Conservation (phyloP, 2,888 invertebrate genomes). For the Xestia c-nigrum region DNA sequence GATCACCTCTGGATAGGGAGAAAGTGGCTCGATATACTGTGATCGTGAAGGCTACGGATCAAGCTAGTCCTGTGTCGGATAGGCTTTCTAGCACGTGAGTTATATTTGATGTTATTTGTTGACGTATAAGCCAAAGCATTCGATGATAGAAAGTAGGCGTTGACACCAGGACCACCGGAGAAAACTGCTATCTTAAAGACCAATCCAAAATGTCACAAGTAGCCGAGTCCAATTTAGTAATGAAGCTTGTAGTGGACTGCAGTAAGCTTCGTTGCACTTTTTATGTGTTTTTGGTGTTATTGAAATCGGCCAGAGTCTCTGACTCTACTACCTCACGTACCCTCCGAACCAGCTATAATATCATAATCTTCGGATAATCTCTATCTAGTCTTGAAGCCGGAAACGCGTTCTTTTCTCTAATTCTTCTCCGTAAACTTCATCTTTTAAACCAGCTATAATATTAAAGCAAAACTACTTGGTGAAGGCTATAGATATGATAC, state of each 20-base stretch:
- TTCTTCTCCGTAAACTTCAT: background rate
- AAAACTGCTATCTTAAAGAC: background rate
- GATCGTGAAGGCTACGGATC: slow-evolving; percentile 96
- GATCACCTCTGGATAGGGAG: slow-evolving; percentile 96
- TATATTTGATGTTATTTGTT: background rate
- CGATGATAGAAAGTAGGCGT: background rate
- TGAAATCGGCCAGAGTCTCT: background rate
- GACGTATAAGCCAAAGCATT: no score
- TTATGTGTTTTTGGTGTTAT: background rate
- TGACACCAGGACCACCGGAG: background rate
- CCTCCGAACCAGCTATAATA: background rate
- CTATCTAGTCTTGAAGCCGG: background rate
- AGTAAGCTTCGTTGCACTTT: background rate
- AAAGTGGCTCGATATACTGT: slow-evolving; percentile 95
- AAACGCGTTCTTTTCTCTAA: background rate
- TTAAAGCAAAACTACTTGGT: background rate
- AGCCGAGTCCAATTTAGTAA: background rate
- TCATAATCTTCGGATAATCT: background rate
- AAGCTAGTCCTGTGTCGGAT: slow-evolving; percentile 94
- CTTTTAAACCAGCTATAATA: background rate
- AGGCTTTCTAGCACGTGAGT: slow-evolving; percentile 93
- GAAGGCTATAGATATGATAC: background rate
- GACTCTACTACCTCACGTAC: background rate
- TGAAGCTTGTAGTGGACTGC: background rate
- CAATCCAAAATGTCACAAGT: background rate